Evolutionary conservation across 2,888 invertebrate species (phyloP).

Genomic region (Apotomis betuletana): DNA sequence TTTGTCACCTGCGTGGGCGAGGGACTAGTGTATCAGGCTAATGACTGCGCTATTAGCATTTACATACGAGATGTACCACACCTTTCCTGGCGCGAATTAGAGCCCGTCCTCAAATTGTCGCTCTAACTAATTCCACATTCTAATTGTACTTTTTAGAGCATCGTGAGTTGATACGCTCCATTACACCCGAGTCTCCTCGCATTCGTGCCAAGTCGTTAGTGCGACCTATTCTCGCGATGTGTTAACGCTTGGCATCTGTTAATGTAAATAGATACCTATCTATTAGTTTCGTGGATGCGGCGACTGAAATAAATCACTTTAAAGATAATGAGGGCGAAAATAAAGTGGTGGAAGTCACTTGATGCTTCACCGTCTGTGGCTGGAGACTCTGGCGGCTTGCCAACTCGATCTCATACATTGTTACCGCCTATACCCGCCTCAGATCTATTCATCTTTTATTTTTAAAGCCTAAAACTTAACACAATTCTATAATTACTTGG

Average conservation of each 20-base stretch:
- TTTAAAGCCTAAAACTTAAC: constrained; percentile 52
- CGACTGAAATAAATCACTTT: constrained; percentile 79
- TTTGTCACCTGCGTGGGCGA: constrained; percentile 64
- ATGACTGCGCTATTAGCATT: constrained; percentile 59
- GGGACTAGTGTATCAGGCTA: constrained; percentile 49
- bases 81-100: constrained; percentile 57
- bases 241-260: constrained; percentile 68
- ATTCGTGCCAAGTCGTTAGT: constrained; percentile 73
- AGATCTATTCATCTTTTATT: constrained; percentile 54
- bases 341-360: constrained; percentile 76
- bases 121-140: constrained; percentile 67
- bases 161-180: constrained; percentile 68
- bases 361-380: constrained; percentile 71
- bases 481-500: constrained; percentile 52
- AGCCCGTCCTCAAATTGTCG: constrained; percentile 60
- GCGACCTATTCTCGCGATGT: constrained; percentile 70
- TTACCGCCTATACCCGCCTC: constrained; percentile 57
- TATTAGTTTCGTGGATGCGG: constrained; percentile 50
- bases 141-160: constrained; percentile 65
- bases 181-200: constrained; percentile 63
- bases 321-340: constrained; percentile 81
- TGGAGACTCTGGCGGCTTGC: constrained; percentile 68
- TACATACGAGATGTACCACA: constrained; percentile 58
- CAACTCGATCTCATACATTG: constrained; percentile 71
- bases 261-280: constrained; percentile 57